These are phyloP conservation scores for Daktulosphaira vitifoliae DNA, from an alignment of 1,140 invertebrate genomes.

Conservation along the genomic window DNA sequence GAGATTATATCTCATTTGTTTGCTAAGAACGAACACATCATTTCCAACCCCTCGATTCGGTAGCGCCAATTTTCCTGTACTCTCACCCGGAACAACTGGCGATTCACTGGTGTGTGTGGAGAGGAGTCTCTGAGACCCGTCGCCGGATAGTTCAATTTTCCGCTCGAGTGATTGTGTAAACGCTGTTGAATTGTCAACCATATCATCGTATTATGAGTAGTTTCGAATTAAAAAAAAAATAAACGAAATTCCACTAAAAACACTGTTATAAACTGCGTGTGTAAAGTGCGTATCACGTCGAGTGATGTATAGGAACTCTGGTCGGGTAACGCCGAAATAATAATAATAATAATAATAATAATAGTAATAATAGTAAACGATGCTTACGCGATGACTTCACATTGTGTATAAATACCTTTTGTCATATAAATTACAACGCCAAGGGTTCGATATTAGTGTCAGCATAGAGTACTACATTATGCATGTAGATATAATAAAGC, in stretches of 20 bases:
- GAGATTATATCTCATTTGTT: too few species aligned
- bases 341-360: background rate
- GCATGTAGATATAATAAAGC: too few species aligned
- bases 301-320: constrained; percentile 18
- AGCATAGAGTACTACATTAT: too few species aligned
- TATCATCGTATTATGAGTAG: background rate
- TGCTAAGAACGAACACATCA: too few species aligned
- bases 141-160: constrained; percentile 30
- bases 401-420: background rate
- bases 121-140: too few species aligned
- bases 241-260: background rate
- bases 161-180: constrained; percentile 27
- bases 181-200: constrained; percentile 29
- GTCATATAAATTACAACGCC: too few species aligned
- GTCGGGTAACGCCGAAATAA: constrained; percentile 17
- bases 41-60: too few species aligned
- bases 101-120: too few species aligned
- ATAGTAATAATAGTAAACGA: too few species aligned
- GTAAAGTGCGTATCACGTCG: constrained; percentile 21
- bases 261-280: background rate
- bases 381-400: background rate
- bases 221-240: constrained; percentile 2
- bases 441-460: background rate
- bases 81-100: constrained; percentile 13
- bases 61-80: constrained; percentile 10